Conservation (phyloP, 2,113 vertebrate species). For the Malaclemys terrapin region DNA sequence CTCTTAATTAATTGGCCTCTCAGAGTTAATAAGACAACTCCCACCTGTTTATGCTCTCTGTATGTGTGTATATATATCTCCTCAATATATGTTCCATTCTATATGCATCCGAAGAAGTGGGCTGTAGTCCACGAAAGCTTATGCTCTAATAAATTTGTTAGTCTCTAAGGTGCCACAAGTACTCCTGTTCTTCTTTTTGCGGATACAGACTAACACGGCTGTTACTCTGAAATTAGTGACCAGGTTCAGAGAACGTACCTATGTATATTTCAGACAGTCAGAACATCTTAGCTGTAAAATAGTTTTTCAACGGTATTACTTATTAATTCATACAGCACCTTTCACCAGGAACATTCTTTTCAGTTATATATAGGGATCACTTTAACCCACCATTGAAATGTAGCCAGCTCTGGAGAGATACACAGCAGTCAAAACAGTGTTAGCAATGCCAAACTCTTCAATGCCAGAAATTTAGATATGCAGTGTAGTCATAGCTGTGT, state of each 20-base stretch:
- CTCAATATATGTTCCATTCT: no score
- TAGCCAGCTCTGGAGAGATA: not conserved
- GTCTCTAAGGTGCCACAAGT: no score
- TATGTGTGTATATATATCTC: no score
- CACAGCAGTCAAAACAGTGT: not conserved
- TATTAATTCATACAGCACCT: not conserved
- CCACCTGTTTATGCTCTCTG: no score
- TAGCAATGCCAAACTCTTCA: not conserved
- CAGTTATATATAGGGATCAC: not conserved
- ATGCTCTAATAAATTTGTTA: no score
- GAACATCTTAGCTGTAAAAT: not conserved
- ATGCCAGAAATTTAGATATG: not conserved
- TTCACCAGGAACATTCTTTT: not conserved
- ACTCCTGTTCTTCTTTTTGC: no score
- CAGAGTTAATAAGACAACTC: no score
- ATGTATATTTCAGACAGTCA: not conserved
- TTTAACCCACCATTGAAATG: not conserved
- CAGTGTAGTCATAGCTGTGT: not conserved
- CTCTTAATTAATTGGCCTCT: no score
- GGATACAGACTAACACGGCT: no score
- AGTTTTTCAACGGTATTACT: not conserved
- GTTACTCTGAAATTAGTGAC: no score
- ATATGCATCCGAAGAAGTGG: no score
- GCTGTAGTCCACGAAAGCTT: no score
- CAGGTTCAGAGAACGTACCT: fast-evolving